Base-by-base conservation (phyloP, 2,888 invertebrate species). In the Pandemis heparana region DNA sequence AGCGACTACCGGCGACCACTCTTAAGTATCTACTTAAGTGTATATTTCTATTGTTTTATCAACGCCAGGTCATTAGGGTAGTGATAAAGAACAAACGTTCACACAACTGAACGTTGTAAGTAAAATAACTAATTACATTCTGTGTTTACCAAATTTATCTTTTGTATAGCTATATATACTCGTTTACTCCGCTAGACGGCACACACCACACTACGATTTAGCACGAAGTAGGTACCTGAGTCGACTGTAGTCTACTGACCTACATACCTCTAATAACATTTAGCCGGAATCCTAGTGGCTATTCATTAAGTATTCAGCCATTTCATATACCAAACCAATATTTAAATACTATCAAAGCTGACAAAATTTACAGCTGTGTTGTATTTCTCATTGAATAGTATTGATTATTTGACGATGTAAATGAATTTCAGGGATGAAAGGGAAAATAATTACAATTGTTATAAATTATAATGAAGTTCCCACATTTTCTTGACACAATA, bases 21-120 rank as follows among this genome's bases (percentile, higher is more conserved):
- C 62, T 71, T 51, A 65, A 72, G 46, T 56, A 38, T 5, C n/a
- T 68, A 46, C 16, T 48, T 41, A 23, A 61, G 59, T 46, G 48
- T 39, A 32, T 39, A 23, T 43, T 32, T 4, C 43, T 43, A 63
- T 72, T 72, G 67, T 72, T 67, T 39, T 62, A 46, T 68, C 39
- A 38, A 16, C 38, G 67, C 62, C 46, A 39, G 67, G 56, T 72
- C 67, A 63, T 72, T 72, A 46, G 56, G 56, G 32, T 14, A 61
- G 38, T 63, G 67, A 72, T 72, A 72, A 62, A 56, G 53, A 67
- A 72, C 46, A 72, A 48, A 53, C 61, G 56, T 6, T 61, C 61
- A 43, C 32, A n/a, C 16, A 18, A 56, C 23, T 56, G 18, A 23
- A 56, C 56, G 23, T 56, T 53, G 9, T 51, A 51, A 51, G 51